Base-by-base conservation (phyloP, 2,113 vertebrate species). In the Eubucco bourcierii region DNA sequence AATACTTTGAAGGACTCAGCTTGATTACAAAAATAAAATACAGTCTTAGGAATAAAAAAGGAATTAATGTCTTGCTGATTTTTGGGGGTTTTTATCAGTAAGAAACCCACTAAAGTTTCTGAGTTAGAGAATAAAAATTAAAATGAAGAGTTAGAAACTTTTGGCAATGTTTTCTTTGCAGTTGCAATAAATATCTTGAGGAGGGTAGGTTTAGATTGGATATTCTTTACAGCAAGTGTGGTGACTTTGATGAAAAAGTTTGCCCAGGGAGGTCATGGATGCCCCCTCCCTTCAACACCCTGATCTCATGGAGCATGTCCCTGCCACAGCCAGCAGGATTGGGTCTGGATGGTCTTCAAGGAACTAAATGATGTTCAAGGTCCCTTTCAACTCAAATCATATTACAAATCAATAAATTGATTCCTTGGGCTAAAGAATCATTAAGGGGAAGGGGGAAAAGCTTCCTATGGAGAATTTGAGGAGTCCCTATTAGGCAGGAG, bases 1-100 rank as follows among this genome's bases (percentile, higher is more conserved):
- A 85, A 84, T 59, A 58, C 92, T 97, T 97, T 96, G 95, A 98
- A 98, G 95, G 95, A 91, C 90, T 96, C 82, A 95, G 90, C 79
- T 92, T 96, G 94, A 96, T 97, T 97, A 94, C 74, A 82, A 96
- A 82, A 39, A 96, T 84, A 96, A 95, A 92, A 94, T 90, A 87
- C 1, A 58, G 29, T 63, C 96, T 90, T 84, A 63, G 59, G 74
- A 23, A 25, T 65, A 96, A 96, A 94, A 94, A 94, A 77, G 15
- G 80, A 92, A 92, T 66, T 76, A 89, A 78, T 84, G 29, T n/a
- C 78, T 94, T 74, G 27, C 41, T 95, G 67, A 70, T 21, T 93
- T 33, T 86, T 81, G 76, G 93, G 78, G 94, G 83, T 90, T 95
- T 71, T 95, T 47, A n/a, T 50, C 7, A 3, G 47, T 71, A 93